Conservation (phyloP, 2,797 vertebrate genomes). For the Lutjanus argentimaculatus region DNA sequence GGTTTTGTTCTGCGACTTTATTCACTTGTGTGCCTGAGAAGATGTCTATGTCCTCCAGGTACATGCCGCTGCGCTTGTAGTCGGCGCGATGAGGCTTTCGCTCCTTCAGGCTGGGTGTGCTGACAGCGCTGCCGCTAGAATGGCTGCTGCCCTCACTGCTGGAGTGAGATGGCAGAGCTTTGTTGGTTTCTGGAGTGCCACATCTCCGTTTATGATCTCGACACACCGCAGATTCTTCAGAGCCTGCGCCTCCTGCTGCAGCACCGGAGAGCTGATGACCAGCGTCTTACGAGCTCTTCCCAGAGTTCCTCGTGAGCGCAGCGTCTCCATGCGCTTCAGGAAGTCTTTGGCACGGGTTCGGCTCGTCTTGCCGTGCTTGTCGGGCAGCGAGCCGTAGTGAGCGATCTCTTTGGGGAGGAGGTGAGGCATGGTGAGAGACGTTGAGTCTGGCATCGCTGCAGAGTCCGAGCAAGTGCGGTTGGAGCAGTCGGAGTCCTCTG, state of each 20-base stretch:
- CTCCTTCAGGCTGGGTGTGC: slow-evolving; percentile 90
- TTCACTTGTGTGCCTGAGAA: slow-evolving; percentile 86
- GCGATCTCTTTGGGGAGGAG: slow-evolving; percentile 81
- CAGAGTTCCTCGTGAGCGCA: slow-evolving; percentile 86
- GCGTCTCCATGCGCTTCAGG: slow-evolving; percentile 93
- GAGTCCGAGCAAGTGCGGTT: slow-evolving; percentile 85
- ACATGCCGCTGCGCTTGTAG: slow-evolving; percentile 96
- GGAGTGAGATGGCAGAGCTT: slow-evolving; percentile 74
- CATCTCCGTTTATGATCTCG: slow-evolving; percentile 89
- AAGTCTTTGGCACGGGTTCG: slow-evolving; percentile 92
- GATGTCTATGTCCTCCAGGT: slow-evolving; percentile 94
- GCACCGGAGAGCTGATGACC: slow-evolving; percentile 90
- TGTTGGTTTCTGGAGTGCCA: slow-evolving; percentile 69
- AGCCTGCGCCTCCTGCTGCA: slow-evolving; percentile 88
- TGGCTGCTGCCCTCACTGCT: slow-evolving; percentile 90
- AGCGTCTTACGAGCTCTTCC: slow-evolving; percentile 85
- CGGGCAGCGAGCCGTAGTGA: slow-evolving; percentile 76
- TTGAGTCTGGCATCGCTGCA: slow-evolving; percentile 87
- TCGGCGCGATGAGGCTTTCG: slow-evolving; percentile 87
- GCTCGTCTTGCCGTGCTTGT: slow-evolving; percentile 88
- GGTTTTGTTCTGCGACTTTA: slow-evolving; percentile 87
- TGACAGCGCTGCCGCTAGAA: slow-evolving; percentile 88
- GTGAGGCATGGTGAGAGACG: slow-evolving; percentile 76
- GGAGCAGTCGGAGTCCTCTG: slow-evolving; percentile 86
- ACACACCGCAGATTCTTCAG: slow-evolving; percentile 88